Evolutionary conservation across 2,113 vertebrate genomes (phyloP).

Genomic region (Zapus hudsonius): DNA sequence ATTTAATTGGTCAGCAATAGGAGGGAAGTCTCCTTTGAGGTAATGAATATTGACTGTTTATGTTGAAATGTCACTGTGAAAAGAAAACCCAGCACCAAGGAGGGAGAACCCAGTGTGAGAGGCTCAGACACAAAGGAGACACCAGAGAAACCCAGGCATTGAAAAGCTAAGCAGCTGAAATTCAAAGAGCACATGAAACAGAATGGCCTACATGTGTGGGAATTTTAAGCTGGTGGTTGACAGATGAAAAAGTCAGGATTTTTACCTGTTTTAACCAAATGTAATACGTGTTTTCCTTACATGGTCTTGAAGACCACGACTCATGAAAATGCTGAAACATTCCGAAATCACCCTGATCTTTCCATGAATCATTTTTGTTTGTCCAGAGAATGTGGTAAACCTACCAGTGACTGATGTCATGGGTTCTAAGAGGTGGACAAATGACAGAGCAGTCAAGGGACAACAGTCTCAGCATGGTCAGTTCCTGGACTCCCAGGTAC

Average conservation of each 20-base stretch:
- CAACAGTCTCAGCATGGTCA: fast-evolving
- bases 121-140: constrained; percentile 92
- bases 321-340: constrained; percentile 72
- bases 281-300: constrained; percentile 81
- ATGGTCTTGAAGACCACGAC: constrained; percentile 52
- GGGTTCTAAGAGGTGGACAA: neutral
- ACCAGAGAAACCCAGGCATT: constrained; percentile 89
- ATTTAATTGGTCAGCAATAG: constrained; percentile 97
- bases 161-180: constrained; percentile 88
- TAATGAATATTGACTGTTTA: constrained; percentile 97
- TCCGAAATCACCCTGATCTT: constrained; percentile 72
- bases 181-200: constrained; percentile 86
- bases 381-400: constrained; percentile 65
- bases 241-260: constrained; percentile 87
- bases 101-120: constrained; percentile 92
- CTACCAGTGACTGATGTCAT: neutral
- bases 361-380: constrained; percentile 68
- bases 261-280: constrained; percentile 83
- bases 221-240: constrained; percentile 86
- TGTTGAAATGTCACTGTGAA: constrained; percentile 95
- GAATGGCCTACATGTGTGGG: constrained; percentile 87
- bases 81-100: constrained; percentile 91
- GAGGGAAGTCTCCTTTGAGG: constrained; percentile 94
- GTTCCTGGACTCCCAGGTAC: neutral
- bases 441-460: no score